A percentile compares a stretch with the other conserved stretches of the same genome.
phyloP scores from a whole-genome alignment of 92 coral and sea anemone genomes.

The Actinernus sp. region DNA sequence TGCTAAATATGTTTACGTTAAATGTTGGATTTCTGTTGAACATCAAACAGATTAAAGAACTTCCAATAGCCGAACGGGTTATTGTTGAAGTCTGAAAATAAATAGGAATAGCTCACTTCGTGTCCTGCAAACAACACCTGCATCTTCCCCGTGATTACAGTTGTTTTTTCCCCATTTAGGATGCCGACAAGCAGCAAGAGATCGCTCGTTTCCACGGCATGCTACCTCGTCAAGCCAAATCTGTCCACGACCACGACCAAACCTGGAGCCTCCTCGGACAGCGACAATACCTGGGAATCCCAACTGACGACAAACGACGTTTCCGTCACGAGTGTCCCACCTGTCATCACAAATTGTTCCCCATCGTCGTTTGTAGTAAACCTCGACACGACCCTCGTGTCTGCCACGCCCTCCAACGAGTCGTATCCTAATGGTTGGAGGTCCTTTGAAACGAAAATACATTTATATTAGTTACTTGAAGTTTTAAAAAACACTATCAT shows the following conservation, averaged over 20 bases:
- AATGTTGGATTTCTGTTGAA: too few species aligned
- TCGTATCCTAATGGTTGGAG: constrained; percentile 4
- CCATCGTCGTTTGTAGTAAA: constrained; percentile 15
- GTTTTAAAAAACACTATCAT: too few species aligned
- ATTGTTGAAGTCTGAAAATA: too few species aligned
- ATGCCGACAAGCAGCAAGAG: constrained; percentile 6
- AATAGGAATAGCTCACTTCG: too few species aligned
- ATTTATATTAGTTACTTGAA: too few species aligned
- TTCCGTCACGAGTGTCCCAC: constrained; percentile 21
- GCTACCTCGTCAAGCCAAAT: constrained; percentile 47
- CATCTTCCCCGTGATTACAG: constrained; percentile 39
- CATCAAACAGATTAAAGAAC: too few species aligned
- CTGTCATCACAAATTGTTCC: constrained; percentile 39
- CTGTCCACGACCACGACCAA: constrained; percentile 15
- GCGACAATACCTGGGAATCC: constrained; percentile 22
- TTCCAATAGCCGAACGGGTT: too few species aligned
- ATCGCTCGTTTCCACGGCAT: constrained; percentile 18
- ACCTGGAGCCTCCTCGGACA: constrained; percentile 14
- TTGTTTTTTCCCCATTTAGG: constrained; percentile 15
- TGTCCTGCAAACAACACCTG: constrained; percentile 50
- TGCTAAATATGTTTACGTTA: too few species aligned
- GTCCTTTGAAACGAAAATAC: too few species aligned
- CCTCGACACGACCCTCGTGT: constrained; percentile 43
- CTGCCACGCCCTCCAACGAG: constrained; percentile 24
- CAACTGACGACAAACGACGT: constrained; percentile 43